Evolutionary conservation across 2,113 vertebrate species (phyloP).

Genomic region (Coregonus clupeaformis): DNA sequence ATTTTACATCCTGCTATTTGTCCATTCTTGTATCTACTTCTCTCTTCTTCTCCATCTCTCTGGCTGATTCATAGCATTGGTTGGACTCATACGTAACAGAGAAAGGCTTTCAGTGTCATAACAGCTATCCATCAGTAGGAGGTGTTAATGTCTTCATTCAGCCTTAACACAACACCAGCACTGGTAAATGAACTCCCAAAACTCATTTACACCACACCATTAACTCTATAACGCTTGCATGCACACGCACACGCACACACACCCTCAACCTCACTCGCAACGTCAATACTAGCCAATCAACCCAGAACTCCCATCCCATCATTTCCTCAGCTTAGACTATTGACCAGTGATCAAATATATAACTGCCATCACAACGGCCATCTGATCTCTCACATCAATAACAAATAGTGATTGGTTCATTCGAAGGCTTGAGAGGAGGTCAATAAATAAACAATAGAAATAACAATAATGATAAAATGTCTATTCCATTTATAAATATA

Average conservation of each 20-base stretch:
- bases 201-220: slow-evolving; percentile 11
- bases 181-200: background rate
- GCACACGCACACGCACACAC: slow-evolving; percentile 3
- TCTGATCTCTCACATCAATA: background rate
- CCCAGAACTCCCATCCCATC: slow-evolving; percentile 2
- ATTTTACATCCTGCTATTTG: background rate
- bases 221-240: background rate
- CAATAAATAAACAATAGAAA: background rate
- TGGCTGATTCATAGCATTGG: background rate
- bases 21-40: background rate
- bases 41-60: background rate
- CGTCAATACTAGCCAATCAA: slow-evolving; percentile 32
- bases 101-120: background rate
- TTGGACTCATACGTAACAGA: too few relatives aligned
- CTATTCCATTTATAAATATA: background rate
- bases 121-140: background rate
- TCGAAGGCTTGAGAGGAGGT: background rate
- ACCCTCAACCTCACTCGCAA: background rate
- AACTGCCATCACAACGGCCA: background rate
- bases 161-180: background rate
- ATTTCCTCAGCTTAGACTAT: slow-evolving; percentile 16
- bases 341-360: slow-evolving; percentile 20
- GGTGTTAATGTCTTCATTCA: background rate
- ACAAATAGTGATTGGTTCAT: background rate
- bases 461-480: too few relatives aligned